These are phyloP conservation scores for Cantharis lateralis DNA, from an alignment of 2,888 invertebrate species.

Conservation along the genomic window DNA sequence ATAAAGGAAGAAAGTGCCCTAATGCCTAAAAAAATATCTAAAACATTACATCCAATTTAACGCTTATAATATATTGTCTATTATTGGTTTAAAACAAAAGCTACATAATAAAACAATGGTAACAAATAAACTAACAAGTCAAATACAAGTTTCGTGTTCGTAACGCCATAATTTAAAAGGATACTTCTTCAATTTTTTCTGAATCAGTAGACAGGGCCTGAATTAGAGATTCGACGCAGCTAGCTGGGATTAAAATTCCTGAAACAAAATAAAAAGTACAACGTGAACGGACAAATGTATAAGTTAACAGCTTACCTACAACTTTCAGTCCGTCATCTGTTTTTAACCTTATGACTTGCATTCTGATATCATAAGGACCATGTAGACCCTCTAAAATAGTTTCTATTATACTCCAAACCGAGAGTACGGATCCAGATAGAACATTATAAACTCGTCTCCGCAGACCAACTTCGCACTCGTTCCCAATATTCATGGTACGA, in stretches of 20 bases:
- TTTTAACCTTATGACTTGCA: slow-evolving; percentile 96
- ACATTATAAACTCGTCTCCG: slow-evolving; percentile 92
- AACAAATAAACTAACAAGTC: neutral
- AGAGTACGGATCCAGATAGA: slow-evolving; percentile 93
- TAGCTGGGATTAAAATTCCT: slow-evolving; percentile 88
- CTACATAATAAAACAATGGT: no score
- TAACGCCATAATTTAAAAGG: slow-evolving; percentile 50
- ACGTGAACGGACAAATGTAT: neutral
- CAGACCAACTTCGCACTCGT: slow-evolving; percentile 92
- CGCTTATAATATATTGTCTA: no score
- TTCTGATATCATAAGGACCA: slow-evolving; percentile 84
- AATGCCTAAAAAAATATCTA: no score
- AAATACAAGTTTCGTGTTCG: neutral
- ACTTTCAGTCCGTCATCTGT: slow-evolving; percentile 86
- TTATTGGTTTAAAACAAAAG: no score
- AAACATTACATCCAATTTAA: no score
- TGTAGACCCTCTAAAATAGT: slow-evolving; percentile 78
- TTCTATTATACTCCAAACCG: slow-evolving; percentile 97
- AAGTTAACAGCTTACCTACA: slow-evolving; percentile 70
- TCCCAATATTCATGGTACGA: slow-evolving; percentile 72
- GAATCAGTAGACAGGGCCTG: slow-evolving; percentile 82
- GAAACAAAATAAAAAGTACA: slow-evolving; percentile 36
- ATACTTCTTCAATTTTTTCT: slow-evolving; percentile 76
- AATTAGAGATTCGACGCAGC: slow-evolving; percentile 78
- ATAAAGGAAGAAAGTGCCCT: no score